These are phyloP conservation scores for Aleadryas rufinucha DNA, from an alignment of 2,113 vertebrate genomes.

Conservation along the genomic window DNA sequence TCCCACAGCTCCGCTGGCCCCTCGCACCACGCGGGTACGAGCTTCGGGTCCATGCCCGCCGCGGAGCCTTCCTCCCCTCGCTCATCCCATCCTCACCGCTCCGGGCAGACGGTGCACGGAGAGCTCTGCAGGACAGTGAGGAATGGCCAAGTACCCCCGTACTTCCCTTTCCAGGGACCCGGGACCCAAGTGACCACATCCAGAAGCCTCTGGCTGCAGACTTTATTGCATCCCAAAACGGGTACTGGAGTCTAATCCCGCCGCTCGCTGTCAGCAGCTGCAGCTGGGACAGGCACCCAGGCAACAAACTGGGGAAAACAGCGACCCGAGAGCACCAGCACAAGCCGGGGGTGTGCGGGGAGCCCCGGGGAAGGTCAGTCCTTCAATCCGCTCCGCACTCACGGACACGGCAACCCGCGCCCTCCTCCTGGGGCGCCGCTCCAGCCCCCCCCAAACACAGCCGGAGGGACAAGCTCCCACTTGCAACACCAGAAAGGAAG, in stretches of 20 bases:
- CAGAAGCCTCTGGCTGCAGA: not conserved
- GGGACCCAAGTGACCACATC: not conserved
- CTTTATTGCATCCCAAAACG: accelerated
- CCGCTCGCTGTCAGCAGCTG: not conserved
- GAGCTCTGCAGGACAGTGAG: not conserved
- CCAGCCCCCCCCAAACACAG: not conserved
- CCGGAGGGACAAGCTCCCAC: not conserved
- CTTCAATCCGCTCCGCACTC: not conserved
- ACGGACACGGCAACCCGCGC: not conserved
- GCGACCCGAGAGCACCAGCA: not conserved
- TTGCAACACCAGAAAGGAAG: not conserved
- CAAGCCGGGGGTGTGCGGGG: not conserved
- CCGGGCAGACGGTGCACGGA: not conserved
- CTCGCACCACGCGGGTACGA: accelerated
- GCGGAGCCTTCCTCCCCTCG: not conserved
- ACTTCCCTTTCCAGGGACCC: not conserved
- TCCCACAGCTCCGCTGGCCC: not conserved
- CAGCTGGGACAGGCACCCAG: not conserved
- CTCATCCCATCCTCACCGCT: not conserved
- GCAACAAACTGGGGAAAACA: not conserved
- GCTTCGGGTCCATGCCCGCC: accelerated
- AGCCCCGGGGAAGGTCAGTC: not conserved
- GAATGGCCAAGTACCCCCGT: not conserved
- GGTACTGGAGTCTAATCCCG: accelerated
- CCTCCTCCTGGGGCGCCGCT: not conserved